phyloP scores from a whole-genome alignment of 2,113 vertebrate genomes.

The Calypte anna region DNA sequence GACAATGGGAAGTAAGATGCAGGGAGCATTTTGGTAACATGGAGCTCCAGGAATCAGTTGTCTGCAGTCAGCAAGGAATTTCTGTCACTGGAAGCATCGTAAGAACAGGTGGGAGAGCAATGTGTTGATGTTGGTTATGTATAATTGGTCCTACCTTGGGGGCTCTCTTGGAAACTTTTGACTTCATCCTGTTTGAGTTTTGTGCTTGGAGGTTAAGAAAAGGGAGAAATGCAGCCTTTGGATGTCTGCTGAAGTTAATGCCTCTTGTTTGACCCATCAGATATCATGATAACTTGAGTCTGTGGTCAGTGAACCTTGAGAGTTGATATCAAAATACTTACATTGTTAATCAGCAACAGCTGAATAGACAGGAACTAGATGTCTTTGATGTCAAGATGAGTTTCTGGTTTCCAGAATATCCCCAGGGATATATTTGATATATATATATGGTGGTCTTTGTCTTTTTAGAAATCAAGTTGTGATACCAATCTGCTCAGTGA shows the following conservation, averaged over 20 bases:
- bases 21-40: background rate
- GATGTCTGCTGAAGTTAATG: background rate
- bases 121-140: background rate
- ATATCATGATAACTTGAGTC: background rate
- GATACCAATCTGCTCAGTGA: background rate
- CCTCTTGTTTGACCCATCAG: background rate
- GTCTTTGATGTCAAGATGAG: background rate
- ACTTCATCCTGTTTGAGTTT: background rate
- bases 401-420: constrained; percentile 47
- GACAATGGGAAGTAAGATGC: too few relatives aligned
- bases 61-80: background rate
- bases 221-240: background rate
- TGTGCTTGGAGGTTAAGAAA: background rate
- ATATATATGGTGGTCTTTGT: background rate
- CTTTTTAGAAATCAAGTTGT: constrained; percentile 22
- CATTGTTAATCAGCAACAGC: constrained; percentile 22
- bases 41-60: background rate
- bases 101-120: background rate
- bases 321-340: constrained; percentile 7
- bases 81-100: background rate
- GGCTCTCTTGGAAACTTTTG: background rate
- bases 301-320: background rate
- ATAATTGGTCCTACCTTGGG: background rate
- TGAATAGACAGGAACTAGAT: constrained; percentile 28
- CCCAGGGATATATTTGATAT: background rate